Conservation (phyloP, 2,113 vertebrate species). For the Puma concolor region DNA sequence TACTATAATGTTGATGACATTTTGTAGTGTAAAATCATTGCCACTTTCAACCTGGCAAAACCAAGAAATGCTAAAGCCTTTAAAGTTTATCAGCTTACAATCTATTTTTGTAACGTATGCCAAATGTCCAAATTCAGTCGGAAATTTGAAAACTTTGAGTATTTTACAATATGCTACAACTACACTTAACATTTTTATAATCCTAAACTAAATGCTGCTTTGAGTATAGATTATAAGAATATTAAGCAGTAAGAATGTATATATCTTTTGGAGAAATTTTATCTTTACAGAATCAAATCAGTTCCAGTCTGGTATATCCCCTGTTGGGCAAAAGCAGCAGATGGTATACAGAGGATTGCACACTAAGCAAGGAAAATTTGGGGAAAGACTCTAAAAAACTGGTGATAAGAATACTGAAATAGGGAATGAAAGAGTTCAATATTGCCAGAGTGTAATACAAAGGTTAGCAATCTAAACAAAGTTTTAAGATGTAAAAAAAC, state of each 20-base stretch:
- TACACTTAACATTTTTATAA: background rate
- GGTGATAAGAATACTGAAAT: background rate
- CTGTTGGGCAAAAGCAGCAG: background rate
- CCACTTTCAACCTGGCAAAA: slow-evolving; percentile 17
- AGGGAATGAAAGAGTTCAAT: background rate
- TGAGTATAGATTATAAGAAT: background rate
- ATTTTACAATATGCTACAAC: background rate
- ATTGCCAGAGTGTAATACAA: background rate
- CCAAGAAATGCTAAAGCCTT: slow-evolving; percentile 18
- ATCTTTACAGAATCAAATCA: slow-evolving; percentile 35
- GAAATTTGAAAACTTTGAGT: slow-evolving; percentile 13
- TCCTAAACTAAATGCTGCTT: background rate
- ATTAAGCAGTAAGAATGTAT: background rate
- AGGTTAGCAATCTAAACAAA: slow-evolving; percentile 7
- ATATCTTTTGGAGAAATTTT: slow-evolving; percentile 31
- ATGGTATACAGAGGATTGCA: background rate
- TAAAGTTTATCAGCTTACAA: background rate
- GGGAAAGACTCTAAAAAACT: background rate
- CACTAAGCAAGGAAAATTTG: background rate
- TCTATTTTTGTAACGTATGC: background rate
- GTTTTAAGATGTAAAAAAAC: background rate
- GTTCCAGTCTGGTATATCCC: background rate
- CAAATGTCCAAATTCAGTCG: background rate
- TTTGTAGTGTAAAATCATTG: background rate
- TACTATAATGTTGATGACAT: background rate